Evolutionary conservation across 2,888 invertebrate species (phyloP).

Genomic region (Epinotia bilunana): DNA sequence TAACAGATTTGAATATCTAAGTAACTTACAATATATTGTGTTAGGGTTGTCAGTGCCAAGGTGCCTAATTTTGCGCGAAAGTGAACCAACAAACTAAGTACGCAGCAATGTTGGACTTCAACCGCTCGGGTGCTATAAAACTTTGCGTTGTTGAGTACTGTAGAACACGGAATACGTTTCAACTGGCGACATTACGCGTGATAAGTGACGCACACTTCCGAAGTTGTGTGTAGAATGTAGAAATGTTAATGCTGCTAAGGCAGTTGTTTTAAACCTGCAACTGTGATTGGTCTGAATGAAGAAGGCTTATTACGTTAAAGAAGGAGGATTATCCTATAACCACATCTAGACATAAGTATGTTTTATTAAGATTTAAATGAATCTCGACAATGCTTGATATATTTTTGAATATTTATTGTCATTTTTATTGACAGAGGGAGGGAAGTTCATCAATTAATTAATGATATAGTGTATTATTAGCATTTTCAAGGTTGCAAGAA

Average conservation of each 20-base stretch:
- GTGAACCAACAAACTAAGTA: slow-evolving; percentile 33
- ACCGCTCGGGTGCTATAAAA: slow-evolving; percentile 61
- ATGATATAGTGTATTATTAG: too few species aligned
- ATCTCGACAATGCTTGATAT: too few species aligned
- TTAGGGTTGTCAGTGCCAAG: slow-evolving; percentile 3
- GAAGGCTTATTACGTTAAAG: background rate
- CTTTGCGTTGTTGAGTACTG: slow-evolving; percentile 51
- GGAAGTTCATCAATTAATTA: too few species aligned
- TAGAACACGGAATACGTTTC: slow-evolving; percentile 32
- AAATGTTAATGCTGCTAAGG: slow-evolving; percentile 1
- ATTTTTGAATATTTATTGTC: too few species aligned
- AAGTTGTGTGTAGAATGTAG: slow-evolving; percentile 12
- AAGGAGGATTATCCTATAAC: background rate
- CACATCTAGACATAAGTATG: too few species aligned
- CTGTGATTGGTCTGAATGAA: background rate
- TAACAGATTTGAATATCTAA: background rate
- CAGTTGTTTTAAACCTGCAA: background rate
- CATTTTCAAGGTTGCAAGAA: too few species aligned
- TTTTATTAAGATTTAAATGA: too few species aligned
- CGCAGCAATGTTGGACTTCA: slow-evolving; percentile 28
- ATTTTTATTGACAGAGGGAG: too few species aligned
- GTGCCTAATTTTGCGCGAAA: slow-evolving; percentile 35
- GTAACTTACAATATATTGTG: slow-evolving; percentile 2
- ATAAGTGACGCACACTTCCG: slow-evolving; percentile 27
- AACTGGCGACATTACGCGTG: slow-evolving; percentile 36